Evolutionary conservation across 2,797 vertebrate genomes (phyloP).

Genomic region (Morus bassanus): DNA sequence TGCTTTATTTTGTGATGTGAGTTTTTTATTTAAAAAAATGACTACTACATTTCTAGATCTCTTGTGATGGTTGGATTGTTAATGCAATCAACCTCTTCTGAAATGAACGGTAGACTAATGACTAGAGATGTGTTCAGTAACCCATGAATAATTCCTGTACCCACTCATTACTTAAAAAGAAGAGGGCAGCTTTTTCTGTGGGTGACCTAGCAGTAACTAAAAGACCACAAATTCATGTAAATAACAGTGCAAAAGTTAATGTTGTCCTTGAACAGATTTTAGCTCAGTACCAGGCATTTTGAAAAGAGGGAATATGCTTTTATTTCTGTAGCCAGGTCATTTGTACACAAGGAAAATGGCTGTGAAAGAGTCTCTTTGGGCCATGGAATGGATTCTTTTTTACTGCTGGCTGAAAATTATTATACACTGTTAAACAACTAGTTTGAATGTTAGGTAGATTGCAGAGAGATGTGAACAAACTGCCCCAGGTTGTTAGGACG

Average conservation of each 20-base stretch:
- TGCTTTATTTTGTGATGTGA: neutral
- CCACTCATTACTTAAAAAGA: neutral
- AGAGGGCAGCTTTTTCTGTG: neutral
- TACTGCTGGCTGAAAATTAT: neutral
- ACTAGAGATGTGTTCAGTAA: conserved; percentile 55
- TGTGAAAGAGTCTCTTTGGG: neutral
- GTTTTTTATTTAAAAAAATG: neutral
- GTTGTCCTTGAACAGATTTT: neutral
- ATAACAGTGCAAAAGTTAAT: conserved; percentile 4
- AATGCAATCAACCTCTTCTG: conserved; percentile 21
- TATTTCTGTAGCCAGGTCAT: neutral
- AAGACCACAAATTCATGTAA: conserved; percentile 3
- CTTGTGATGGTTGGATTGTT: neutral
- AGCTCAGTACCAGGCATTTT: neutral
- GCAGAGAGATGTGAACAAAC: neutral
- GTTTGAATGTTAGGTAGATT: neutral
- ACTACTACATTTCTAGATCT: neutral
- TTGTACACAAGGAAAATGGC: neutral
- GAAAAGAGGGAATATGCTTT: neutral
- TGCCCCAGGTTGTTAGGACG: neutral
- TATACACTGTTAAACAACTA: neutral
- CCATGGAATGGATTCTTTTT: neutral
- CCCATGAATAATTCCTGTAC: conserved; percentile 9
- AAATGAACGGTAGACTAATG: conserved; percentile 9
- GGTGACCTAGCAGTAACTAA: conserved; percentile 9